A percentile compares a stretch with the other conserved stretches of the same genome.
Conservation (phyloP, 1,140 invertebrate genomes). For the Harlomillsia oculata region DNA sequence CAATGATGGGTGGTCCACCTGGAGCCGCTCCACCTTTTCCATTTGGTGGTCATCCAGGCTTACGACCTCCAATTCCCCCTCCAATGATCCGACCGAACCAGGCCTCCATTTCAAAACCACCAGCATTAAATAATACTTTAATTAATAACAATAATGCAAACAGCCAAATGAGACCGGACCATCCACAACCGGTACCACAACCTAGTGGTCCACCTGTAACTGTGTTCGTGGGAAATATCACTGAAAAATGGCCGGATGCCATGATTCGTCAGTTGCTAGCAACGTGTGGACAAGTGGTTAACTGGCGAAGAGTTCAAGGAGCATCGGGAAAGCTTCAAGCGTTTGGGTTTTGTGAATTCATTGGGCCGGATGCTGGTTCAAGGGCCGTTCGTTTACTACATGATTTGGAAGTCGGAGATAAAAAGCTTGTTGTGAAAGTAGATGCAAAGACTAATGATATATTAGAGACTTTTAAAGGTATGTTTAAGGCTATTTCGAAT, state of each 20-base stretch:
- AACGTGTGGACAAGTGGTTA: conserved; percentile 82
- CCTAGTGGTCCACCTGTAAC: conserved; percentile 77
- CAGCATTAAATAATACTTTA: background rate
- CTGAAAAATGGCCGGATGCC: conserved; percentile 84
- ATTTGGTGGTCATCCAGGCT: conserved; percentile 8
- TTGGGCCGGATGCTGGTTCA: conserved; percentile 84
- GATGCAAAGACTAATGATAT: conserved; percentile 93
- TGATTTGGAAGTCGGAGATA: conserved; percentile 85
- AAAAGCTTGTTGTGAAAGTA: conserved; percentile 90
- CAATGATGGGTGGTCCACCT: conserved; percentile 36
- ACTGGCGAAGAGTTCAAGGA: conserved; percentile 93
- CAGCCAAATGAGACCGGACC: background rate
- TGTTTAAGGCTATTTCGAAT: conserved; percentile 26
- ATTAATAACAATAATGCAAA: background rate
- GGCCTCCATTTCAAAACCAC: conserved; percentile 3
- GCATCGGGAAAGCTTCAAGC: conserved; percentile 52
- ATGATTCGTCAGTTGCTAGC: conserved; percentile 87
- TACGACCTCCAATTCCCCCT: background rate
- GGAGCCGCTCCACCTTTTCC: conserved; percentile 17
- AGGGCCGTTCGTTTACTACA: conserved; percentile 87
- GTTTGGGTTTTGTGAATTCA: conserved; percentile 98
- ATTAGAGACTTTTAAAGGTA: conserved; percentile 84
- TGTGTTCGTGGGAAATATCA: conserved; percentile 97
- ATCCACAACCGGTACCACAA: conserved; percentile 1
- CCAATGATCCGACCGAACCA: conserved; percentile 2